A percentile compares a stretch with the other conserved stretches of the same genome.
Evolutionary conservation across 2,797 vertebrate species (phyloP).

Genomic region (Pseudopleuronectes americanus): DNA sequence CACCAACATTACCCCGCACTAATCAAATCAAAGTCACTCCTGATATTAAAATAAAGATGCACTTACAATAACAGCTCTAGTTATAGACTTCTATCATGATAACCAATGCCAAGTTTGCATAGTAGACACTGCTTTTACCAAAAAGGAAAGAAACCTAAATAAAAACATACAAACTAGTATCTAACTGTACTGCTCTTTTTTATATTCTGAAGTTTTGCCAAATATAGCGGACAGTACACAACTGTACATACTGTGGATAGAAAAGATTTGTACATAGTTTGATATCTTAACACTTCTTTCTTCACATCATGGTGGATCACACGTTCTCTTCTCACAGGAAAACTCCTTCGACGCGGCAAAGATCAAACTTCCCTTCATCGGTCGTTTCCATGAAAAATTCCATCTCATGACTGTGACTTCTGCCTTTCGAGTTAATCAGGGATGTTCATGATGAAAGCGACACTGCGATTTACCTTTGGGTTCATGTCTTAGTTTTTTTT

Average conservation of each 20-base stretch:
- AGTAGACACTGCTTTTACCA: slow-evolving; percentile 87
- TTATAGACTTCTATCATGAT: slow-evolving; percentile 82
- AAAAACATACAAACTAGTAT: slow-evolving; percentile 78
- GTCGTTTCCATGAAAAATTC: background rate
- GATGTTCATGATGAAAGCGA: slow-evolving; percentile 39
- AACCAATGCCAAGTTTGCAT: slow-evolving; percentile 93
- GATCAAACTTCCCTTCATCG: background rate
- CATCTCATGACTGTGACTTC: slow-evolving; percentile 11
- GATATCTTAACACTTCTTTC: slow-evolving; percentile 66
- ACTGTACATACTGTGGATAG: slow-evolving; percentile 80
- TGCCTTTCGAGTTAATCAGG: slow-evolving; percentile 15
- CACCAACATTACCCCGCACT: slow-evolving; percentile 84
- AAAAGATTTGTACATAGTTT: slow-evolving; percentile 77
- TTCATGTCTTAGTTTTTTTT: slow-evolving; percentile 10
- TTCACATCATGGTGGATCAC: slow-evolving; percentile 52
- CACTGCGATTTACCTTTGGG: slow-evolving; percentile 29
- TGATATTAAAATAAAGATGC: slow-evolving; percentile 79
- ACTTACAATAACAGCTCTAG: slow-evolving; percentile 85
- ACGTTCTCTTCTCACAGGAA: slow-evolving; percentile 34
- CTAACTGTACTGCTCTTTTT: slow-evolving; percentile 75
- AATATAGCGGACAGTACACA: slow-evolving; percentile 79
- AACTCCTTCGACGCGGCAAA: slow-evolving; percentile 16
- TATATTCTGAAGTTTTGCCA: slow-evolving; percentile 70
- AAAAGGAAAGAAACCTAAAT: slow-evolving; percentile 67
- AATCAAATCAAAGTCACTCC: slow-evolving; percentile 75